These are phyloP conservation scores for Ganaspis brasiliensis DNA, from an alignment of 2,888 invertebrate genomes.

Conservation along the genomic window DNA sequence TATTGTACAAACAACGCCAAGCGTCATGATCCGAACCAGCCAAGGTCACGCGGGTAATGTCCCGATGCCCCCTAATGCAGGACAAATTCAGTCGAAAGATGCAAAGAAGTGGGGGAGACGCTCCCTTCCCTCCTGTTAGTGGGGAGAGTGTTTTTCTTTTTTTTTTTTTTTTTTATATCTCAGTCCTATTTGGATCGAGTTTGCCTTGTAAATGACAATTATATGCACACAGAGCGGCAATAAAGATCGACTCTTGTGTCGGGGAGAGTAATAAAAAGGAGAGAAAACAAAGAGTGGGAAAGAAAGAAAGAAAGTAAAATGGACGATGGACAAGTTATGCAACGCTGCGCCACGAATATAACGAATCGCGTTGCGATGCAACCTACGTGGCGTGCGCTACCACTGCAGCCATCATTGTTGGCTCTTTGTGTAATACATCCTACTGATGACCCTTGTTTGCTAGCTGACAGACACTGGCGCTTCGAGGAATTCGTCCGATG, in stretches of 20 bases:
- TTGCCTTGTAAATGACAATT: slow-evolving; percentile 2
- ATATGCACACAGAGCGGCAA: background rate
- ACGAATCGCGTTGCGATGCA: slow-evolving; percentile 54
- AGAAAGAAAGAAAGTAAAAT: slow-evolving; percentile 36
- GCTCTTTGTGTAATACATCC: slow-evolving; percentile 36
- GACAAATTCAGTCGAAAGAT: slow-evolving; percentile 74
- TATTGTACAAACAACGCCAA: slow-evolving; percentile 77
- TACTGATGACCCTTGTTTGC: slow-evolving; percentile 35
- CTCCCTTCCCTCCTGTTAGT: slow-evolving; percentile 46
- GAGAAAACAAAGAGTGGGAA: slow-evolving; percentile 33
- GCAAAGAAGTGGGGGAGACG: slow-evolving; percentile 50
- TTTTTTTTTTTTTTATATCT: background rate
- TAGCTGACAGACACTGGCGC: slow-evolving; percentile 33
- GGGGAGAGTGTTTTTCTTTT: slow-evolving; percentile 12
- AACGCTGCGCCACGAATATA: slow-evolving; percentile 66
- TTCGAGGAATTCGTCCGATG: slow-evolving; percentile 58
- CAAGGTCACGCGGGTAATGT: slow-evolving; percentile 81
- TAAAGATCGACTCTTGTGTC: background rate
- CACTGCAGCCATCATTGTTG: slow-evolving; percentile 42
- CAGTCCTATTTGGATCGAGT: slow-evolving; percentile 35
- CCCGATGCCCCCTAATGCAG: slow-evolving; percentile 80
- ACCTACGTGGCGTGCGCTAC: slow-evolving; percentile 45
- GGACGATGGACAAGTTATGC: slow-evolving; percentile 67
- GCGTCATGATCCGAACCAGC: slow-evolving; percentile 69
- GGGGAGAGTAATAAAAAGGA: background rate